phyloP scores from a whole-genome alignment of 2,888 invertebrate genomes.

The Spisula solida region DNA sequence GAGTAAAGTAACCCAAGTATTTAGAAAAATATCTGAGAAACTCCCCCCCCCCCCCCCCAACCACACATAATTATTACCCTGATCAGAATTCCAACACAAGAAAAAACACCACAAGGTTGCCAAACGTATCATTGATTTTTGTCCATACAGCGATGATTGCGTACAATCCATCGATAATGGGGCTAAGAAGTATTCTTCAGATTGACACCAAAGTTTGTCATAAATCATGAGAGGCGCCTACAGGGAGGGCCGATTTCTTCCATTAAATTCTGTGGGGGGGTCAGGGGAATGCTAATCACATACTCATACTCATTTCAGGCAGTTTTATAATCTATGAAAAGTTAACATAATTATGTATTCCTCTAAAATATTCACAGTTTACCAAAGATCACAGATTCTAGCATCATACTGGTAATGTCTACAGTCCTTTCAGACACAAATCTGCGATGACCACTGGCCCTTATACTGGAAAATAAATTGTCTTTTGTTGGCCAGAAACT shows the following conservation, averaged over 20 bases:
- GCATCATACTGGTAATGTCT: no score
- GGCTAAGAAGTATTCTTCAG: neutral
- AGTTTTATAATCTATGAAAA: no score
- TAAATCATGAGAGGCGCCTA: conserved; percentile 11
- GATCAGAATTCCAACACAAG: neutral
- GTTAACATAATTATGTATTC: no score
- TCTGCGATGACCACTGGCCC: no score
- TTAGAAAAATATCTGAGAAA: neutral
- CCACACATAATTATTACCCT: neutral
- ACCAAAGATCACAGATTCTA: no score
- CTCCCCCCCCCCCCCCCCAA: no score
- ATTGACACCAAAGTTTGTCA: neutral
- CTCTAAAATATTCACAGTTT: no score
- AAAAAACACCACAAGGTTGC: neutral
- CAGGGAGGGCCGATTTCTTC: neutral
- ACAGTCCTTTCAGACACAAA: no score
- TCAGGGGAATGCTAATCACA: no score
- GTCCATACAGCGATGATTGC: neutral
- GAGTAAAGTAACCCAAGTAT: neutral
- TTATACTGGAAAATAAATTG: no score
- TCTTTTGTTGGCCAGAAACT: no score
- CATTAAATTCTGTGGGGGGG: neutral
- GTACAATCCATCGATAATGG: neutral
- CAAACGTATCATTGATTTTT: conserved; percentile 16
- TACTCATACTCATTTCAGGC: no score